Evolutionary conservation across 2,888 invertebrate species (phyloP), one percentile per base, ranked within the genome.

Genomic region (Aphidius colemani): DNA sequence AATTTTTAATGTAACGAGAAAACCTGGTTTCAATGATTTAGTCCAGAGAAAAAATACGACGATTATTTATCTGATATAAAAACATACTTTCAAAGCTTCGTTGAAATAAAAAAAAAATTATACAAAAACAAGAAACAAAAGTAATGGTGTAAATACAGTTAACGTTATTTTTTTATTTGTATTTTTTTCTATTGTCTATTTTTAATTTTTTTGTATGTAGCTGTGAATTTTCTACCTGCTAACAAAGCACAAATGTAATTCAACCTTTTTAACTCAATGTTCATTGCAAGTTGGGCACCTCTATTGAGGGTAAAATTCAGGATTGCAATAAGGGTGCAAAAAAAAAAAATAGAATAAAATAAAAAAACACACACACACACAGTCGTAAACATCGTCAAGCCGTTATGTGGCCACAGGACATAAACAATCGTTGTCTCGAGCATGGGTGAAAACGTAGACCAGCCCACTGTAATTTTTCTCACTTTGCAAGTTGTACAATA

Each of bases 401-500:
- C 68, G 67, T 61, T 30, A 30, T 30, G 30, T 59, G 55, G 56
- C 66, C 53, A 58, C 55, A 65, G 63, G 63, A 72, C 71, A 74
- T 77, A 76, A 78, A 76, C 69, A 75, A 76, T 69, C 71, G 73
- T 72, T 74, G 75, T 74, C 73, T 70, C 72, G 70, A 67, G 30
- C 30, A 30, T 30, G 71, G 65, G 66, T 70, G 68, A 71, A 71
- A 30, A 71, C 67, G 70, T 61, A 70, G 67, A 30, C 69, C 67
- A 72, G 73, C 74, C 71, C 72, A 73, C 72, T 75, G 76, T 77
- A 75, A 80, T 81, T 81, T 81, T 80, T 81, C 79, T 79, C 79
- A 80, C 78, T 81, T 79, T 78, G 74, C 73, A 78, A 80, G 72
- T 80, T 78, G 72, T 64, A 64, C 74, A 74, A 75, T 80, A 80